Evolutionary conservation across 2,888 invertebrate genomes (phyloP), one percentile per base, ranked within the genome.

Genomic region (Nasonovia ribisnigri): DNA sequence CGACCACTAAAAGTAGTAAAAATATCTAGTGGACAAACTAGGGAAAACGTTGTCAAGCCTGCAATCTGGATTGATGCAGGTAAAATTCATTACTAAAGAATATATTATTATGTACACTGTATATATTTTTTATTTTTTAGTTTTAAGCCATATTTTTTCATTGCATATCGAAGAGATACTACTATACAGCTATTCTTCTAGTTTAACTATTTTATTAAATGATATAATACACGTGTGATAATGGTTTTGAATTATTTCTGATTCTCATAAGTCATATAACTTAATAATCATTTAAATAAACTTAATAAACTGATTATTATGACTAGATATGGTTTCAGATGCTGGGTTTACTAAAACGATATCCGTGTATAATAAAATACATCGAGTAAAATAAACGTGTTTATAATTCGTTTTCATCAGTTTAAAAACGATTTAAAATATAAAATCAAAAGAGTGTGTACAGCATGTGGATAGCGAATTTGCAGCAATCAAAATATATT

Each of bases 11-110:
- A 97, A 94, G 97, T 97, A 86, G 97, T 97, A 1, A 98, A 97
- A 96, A 97, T 98, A 89, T 96, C 96, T 0, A 96, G 96, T 13
- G 96, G 95, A 86, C 91, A 94, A 42, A 92, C 86, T 42, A 94
- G 92, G 16, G 95, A 95, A 91, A 94, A 94, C 29, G 96, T 96
- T 3, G 86, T 93, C 95, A 97, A 97, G 95, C 97, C 97, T 8
- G 97, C 97, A 0, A 97, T 98, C 84, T 98, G 98, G 97, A 96
- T 98, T 60, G 98, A 98, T 95, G 98, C 97, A 24, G 98, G 98
- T 96, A 92, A 51, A 77, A 20, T 36, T 6, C 0, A 77, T 36
- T 20, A n/a, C n/a, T n/a, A 20, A 20, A 77, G 6, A 8, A 77
- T 20, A 77, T 77, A 1, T 43, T 43, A 46, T 46, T 46, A 46